These are phyloP conservation scores for Chlamydotis undulata DNA, from an alignment of 2,113 vertebrate genomes.

Conservation along the genomic window DNA sequence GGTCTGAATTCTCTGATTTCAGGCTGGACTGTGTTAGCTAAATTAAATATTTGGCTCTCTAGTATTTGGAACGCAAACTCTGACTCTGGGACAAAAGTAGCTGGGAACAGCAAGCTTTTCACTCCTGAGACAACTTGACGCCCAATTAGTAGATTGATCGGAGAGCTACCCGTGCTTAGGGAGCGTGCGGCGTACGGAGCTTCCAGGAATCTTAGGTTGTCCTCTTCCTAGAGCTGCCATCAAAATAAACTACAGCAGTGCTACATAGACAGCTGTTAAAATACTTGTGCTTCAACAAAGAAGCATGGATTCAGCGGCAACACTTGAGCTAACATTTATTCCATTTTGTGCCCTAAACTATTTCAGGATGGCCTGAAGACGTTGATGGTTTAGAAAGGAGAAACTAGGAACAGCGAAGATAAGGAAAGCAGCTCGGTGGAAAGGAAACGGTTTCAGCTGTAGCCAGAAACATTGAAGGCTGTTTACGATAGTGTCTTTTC, in stretches of 20 bases:
- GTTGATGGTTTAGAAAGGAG: not conserved
- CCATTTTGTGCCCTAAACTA: not conserved
- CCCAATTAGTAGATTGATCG: conserved; percentile 19
- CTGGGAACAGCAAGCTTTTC: conserved; percentile 51
- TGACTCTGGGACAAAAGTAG: conserved; percentile 36
- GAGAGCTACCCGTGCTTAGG: not conserved
- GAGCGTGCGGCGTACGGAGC: not conserved
- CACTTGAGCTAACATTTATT: not conserved
- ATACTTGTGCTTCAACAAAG: not conserved
- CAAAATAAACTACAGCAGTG: not conserved
- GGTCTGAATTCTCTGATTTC: conserved; percentile 64
- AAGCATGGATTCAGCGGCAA: not conserved
- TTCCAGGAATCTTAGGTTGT: not conserved
- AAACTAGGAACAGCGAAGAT: not conserved
- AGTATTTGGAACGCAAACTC: conserved; percentile 8
- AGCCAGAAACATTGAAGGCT: not conserved
- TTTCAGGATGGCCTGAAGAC: not conserved
- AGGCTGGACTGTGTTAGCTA: conserved; percentile 31
- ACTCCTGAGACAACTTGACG: conserved; percentile 49
- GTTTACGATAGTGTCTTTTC: not conserved
- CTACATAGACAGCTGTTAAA: not conserved
- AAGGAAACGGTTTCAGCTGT: not conserved
- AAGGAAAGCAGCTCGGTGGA: not conserved
- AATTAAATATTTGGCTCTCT: conserved; percentile 48
- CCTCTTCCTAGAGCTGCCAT: not conserved